Base-by-base conservation (phyloP, 2,113 vertebrate genomes). In the Colistium nudipinnis region DNA sequence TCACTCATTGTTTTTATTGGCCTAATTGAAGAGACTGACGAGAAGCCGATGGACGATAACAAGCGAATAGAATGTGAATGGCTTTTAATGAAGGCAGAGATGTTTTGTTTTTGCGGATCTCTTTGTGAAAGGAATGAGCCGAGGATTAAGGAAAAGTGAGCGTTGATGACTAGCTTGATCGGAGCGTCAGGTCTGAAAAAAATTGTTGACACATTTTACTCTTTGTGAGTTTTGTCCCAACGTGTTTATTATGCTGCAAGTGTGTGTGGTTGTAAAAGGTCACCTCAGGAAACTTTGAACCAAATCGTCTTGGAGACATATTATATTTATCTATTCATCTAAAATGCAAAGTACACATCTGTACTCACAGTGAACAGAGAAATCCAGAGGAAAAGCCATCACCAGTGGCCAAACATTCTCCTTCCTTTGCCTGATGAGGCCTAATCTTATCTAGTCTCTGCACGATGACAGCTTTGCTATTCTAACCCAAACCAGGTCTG, bases 401-500 rank as follows among this genome's bases (percentile, higher is more conserved):
- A 75, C 0, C 22, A 55, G 31, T 63, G 44, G n/a, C 49, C 59
- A 25, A 48, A 30, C 31, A 28, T 62, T 71, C 65, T 57, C 53
- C 62, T 31, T 31, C 39, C 53, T 7, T 2, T 51, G 53, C 43
- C 33, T 69, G 70, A 81, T 9, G 78, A 75, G 31, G 49, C 45
- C 53, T 77, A 63, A 80, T 91, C 88, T 85, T 65, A 92, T 79
- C 74, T 82, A 82, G 79, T 90, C 93, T 84, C 93, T 92, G 90
- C 72, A 59, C 28, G 67, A 91, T 27, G 75, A 86, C 89, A 78
- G 83, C 82, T 80, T 80, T 94, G 93, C 89, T 95, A 90, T 95
- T 91, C 91, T 93, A 96, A 94, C 92, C 92, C 89, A 93, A 93
- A 95, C 90, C 60, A 84, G 89, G 90, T 85, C 89, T 89, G 90